Conservation (phyloP, 2,888 invertebrate species). For the Hydrotaea diabolus region DNA sequence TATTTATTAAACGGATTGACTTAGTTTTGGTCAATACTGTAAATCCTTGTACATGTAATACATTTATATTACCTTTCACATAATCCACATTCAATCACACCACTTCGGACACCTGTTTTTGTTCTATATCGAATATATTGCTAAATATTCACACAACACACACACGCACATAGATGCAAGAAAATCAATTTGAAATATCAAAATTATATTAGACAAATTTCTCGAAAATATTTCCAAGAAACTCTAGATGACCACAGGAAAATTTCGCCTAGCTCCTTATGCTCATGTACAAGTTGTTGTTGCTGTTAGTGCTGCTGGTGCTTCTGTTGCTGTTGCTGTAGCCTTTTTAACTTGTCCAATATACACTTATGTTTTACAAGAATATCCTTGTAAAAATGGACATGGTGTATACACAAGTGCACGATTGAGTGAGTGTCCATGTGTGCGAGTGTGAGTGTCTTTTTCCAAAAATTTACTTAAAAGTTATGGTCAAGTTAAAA, state of each 20-base stretch:
- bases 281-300: background rate
- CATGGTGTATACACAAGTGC: slow-evolving; percentile 7
- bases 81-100: background rate
- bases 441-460: background rate
- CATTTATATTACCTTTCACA: no score
- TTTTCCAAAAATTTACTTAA: slow-evolving; percentile 61
- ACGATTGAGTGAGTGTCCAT: slow-evolving; percentile 18
- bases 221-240: slow-evolving; percentile 50
- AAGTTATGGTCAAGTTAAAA: slow-evolving; percentile 72
- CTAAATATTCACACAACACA: background rate
- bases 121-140: slow-evolving; percentile 1
- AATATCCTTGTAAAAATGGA: background rate
- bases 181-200: slow-evolving; percentile 55
- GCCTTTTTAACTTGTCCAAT: slow-evolving; percentile 45
- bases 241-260: slow-evolving; percentile 59
- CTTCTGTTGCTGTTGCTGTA: background rate
- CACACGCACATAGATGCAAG: no score
- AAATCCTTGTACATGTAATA: no score
- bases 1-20: no score
- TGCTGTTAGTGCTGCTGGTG: background rate
- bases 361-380: slow-evolving; percentile 54
- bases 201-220: slow-evolving; percentile 60
- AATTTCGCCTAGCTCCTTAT: slow-evolving; percentile 3
- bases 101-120: background rate
- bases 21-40: no score